Conservation (phyloP, 2,888 invertebrate species). For the Cephus sareptanus region DNA sequence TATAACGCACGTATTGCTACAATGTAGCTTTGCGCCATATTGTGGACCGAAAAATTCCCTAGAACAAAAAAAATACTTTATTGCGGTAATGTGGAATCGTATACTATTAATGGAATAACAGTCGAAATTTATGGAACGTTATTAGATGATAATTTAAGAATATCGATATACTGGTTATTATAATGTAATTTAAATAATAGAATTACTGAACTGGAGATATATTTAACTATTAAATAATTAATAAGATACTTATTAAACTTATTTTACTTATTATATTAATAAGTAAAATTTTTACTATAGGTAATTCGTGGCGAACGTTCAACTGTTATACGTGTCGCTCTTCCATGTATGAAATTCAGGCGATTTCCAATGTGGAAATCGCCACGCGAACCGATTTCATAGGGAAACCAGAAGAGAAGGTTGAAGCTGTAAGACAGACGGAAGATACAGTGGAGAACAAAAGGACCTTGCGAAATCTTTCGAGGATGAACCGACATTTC, state of each 20-base stretch:
- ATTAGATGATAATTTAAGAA: background rate
- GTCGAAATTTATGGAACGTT: background rate
- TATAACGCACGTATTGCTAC: background rate
- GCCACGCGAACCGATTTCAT: background rate
- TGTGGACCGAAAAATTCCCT: background rate
- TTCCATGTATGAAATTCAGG: background rate
- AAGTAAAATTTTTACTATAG: background rate
- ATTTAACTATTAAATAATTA: background rate
- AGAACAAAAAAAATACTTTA: background rate
- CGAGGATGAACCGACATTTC: background rate
- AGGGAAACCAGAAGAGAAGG: background rate
- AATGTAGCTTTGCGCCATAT: conserved; percentile 1
- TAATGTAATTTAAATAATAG: too few species aligned
- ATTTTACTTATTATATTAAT: too few species aligned
- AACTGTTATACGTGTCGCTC: background rate
- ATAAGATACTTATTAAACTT: too few species aligned
- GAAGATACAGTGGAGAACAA: background rate
- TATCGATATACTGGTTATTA: background rate
- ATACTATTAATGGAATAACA: too few species aligned
- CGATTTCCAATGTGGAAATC: background rate
- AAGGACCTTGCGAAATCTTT: background rate
- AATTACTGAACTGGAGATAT: too few species aligned
- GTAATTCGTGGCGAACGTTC: background rate
- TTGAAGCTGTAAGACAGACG: background rate
- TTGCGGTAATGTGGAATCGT: too few species aligned